These are phyloP conservation scores for Phalacrocorax pelagicus DNA, from an alignment of 2,113 vertebrate genomes.

Conservation along the genomic window DNA sequence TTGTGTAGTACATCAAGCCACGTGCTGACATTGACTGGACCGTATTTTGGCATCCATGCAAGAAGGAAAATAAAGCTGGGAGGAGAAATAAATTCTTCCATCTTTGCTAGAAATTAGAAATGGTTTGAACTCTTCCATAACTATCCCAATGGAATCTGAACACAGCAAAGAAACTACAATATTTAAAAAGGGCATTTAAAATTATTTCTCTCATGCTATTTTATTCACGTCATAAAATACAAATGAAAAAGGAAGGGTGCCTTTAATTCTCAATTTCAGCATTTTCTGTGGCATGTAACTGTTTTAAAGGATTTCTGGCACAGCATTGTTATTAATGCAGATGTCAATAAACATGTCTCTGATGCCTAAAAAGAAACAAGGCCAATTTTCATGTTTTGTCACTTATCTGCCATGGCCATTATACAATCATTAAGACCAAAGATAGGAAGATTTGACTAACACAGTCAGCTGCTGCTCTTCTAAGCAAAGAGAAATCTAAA, in stretches of 20 bases:
- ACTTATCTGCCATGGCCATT: constrained; percentile 4
- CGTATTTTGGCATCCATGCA: not conserved
- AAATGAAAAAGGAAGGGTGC: not conserved
- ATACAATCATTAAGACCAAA: constrained; percentile 6
- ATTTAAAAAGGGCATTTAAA: not conserved
- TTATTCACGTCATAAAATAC: not conserved
- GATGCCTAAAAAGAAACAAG: constrained; percentile 19
- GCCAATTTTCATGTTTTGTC: constrained; percentile 14
- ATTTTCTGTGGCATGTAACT: not conserved
- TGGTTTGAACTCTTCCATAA: not conserved
- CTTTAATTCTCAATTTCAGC: constrained; percentile 10
- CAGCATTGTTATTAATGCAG: constrained; percentile 4
- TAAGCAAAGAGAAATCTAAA: not conserved
- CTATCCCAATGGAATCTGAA: not conserved
- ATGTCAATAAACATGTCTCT: constrained; percentile 26
- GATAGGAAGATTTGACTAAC: not conserved
- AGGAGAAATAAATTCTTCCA: not conserved
- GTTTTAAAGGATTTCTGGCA: constrained; percentile 10
- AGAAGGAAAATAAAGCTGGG: not conserved
- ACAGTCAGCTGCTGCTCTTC: not conserved
- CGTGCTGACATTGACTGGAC: not conserved
- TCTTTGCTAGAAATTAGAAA: not conserved
- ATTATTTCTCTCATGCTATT: not conserved
- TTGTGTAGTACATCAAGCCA: not conserved
- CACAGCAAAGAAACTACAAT: not conserved